phyloP scores from a whole-genome alignment of 2,113 vertebrate genomes.

The Eurystomus gularis region DNA sequence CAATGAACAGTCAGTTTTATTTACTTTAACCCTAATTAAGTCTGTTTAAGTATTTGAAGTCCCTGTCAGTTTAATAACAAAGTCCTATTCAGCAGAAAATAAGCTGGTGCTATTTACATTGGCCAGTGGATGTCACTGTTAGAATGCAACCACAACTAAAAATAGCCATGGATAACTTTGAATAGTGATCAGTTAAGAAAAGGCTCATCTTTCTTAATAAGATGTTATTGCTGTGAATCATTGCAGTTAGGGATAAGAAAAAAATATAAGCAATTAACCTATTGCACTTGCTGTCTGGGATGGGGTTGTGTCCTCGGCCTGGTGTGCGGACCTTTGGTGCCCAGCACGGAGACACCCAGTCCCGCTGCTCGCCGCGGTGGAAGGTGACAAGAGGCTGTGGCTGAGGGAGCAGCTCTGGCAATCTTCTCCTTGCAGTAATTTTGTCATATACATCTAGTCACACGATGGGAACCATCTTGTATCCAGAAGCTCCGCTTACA shows the following conservation, averaged over 20 bases:
- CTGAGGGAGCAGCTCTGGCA: neutral
- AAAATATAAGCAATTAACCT: neutral
- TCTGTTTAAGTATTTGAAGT: neutral
- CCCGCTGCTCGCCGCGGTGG: neutral
- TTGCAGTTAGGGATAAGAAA: neutral
- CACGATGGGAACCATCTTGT: neutral
- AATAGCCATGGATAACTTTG: neutral
- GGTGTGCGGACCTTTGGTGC: neutral
- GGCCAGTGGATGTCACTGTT: slow-evolving; percentile 55
- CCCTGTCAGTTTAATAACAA: neutral
- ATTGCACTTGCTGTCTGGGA: accelerated
- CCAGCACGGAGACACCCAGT: accelerated
- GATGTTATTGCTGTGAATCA: neutral
- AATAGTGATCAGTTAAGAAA: neutral
- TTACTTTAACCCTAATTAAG: neutral
- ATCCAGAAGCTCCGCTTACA: neutral
- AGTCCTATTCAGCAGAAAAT: neutral
- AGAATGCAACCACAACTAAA: neutral
- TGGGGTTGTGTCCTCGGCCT: neutral
- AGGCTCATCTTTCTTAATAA: neutral
- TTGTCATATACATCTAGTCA: neutral
- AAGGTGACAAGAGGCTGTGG: neutral
- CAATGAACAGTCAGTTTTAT: neutral
- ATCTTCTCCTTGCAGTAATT: neutral
- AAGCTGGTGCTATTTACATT: neutral